Evolutionary conservation across 35 echinoderm and acorn worm genomes (phyloP).

Genomic region (Heliocidaris tuberculata): DNA sequence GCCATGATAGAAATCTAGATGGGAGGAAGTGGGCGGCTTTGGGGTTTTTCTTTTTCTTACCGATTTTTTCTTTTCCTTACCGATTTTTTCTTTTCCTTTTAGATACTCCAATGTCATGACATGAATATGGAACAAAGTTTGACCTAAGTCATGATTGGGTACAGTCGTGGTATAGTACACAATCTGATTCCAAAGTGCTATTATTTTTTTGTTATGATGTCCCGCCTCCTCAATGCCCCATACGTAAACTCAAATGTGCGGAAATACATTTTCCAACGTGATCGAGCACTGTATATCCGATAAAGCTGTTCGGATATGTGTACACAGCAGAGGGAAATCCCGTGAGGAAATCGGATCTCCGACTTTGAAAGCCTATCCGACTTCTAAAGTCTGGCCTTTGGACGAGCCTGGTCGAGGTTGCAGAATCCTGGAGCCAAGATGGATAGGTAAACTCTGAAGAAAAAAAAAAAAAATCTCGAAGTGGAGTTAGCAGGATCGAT

Average conservation of each 20-base stretch:
- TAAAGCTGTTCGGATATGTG: background rate
- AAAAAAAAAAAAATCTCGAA: background rate
- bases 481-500: background rate
- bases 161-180: no score
- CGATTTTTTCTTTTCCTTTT: no score
- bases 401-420: background rate
- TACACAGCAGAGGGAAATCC: background rate
- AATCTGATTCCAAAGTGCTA: no score
- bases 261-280: no score
- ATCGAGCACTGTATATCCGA: background rate
- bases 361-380: slow-evolving; percentile 1
- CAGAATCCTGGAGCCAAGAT: background rate
- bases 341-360: background rate
- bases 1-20: background rate
- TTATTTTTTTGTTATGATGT: no score
- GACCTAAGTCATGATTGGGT: no score
- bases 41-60: background rate
- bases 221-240: no score
- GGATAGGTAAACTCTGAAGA: background rate
- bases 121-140: background rate
- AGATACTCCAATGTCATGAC: background rate
- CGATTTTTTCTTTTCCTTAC: no score
- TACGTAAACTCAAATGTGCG: no score
- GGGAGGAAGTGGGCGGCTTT: background rate
- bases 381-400: slow-evolving; percentile 9